These are phyloP conservation scores for Odontamblyopus rebecca DNA, from an alignment of 2,797 vertebrate genomes.

Conservation along the genomic window DNA sequence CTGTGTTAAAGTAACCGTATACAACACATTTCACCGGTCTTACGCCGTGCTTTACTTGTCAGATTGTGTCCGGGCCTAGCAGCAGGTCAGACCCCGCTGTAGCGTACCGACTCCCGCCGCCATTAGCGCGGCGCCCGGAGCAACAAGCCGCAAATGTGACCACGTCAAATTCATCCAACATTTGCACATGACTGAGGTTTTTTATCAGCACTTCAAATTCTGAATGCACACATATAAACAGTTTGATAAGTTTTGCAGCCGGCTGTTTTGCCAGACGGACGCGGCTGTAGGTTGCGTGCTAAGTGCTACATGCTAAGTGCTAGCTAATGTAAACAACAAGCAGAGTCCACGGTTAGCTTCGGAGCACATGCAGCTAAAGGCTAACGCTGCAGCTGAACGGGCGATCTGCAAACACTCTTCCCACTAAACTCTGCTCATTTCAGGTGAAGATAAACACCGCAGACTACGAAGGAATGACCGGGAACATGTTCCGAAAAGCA, in stretches of 20 bases:
- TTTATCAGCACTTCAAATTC: fast-evolving
- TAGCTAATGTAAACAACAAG: conserved; percentile 79
- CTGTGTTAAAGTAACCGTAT: background rate
- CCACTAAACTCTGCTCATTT: background rate
- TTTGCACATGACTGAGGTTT: background rate
- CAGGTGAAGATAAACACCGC: background rate
- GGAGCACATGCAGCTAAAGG: conserved; percentile 62
- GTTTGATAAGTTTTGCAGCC: background rate
- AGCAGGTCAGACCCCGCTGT: conserved; percentile 70
- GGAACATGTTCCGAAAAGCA: conserved; percentile 9
- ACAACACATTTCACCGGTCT: conserved; percentile 11
- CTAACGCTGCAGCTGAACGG: conserved; percentile 11
- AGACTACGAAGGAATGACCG: background rate
- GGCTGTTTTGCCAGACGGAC: conserved; percentile 27
- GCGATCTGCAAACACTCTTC: background rate
- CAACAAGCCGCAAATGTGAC: conserved; percentile 2
- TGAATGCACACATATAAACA: background rate
- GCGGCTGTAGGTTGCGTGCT: conserved; percentile 33
- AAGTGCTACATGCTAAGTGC: conserved; percentile 42
- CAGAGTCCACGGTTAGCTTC: conserved; percentile 27
- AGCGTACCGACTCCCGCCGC: conserved; percentile 57
- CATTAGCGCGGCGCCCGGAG: conserved; percentile 49
- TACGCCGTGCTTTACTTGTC: conserved; percentile 23
- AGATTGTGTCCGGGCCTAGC: conserved; percentile 61
- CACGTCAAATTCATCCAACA: conserved; percentile 35